Base-by-base conservation (phyloP, 2,113 vertebrate species). In the Cheirogaleus medius region DNA sequence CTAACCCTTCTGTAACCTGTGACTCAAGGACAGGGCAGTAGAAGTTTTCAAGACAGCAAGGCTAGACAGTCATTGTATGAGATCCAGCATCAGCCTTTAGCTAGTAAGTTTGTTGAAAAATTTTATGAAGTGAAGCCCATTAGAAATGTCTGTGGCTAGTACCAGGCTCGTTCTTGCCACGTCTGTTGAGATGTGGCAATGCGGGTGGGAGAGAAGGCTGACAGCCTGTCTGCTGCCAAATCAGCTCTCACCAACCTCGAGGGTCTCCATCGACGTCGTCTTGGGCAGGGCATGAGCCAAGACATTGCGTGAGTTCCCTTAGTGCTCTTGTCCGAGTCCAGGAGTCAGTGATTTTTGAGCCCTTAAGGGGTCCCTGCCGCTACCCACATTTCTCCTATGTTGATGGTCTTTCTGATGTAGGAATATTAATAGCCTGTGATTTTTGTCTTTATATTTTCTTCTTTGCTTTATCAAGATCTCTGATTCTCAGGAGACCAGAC, bases 181-280 rank as follows among this genome's bases (percentile, higher is more conserved):
- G 8, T 66, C 29, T 1, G 1, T 0, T 8, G 18, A 29, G 39
- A 6, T 12, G 1, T 9, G 39, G 7, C 29, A 13, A 5, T 23
- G 9, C 29, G 0, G 12, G 47, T 3, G 5, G 49, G 23, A 5
- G 63, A 37, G 63, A 39, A 32, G 18, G 5, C 44, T 86, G 0
- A 5, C 0, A 4, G 18, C 25, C 14, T 1, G 1, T 47, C 37
- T 13, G 2, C 14, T 13, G 64, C 15, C 34, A 27, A 0, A 0
- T 14, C 37, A 17, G 4, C 32, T 0, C n/a, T 18, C 27, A 0
- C 1, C 3, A 1, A 5, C 25, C 1, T 29, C 1, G n/a, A 1
- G 1, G 49, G 52, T 25, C 56, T 8, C 25, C 10, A 0, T 2
- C 2, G 1, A 39, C 1, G 34, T 13, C 5, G 13, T 37, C 58